Evolutionary conservation across 2,113 vertebrate genomes (phyloP), one percentile per base, ranked within the genome.

Genomic region (Mus pahari): DNA sequence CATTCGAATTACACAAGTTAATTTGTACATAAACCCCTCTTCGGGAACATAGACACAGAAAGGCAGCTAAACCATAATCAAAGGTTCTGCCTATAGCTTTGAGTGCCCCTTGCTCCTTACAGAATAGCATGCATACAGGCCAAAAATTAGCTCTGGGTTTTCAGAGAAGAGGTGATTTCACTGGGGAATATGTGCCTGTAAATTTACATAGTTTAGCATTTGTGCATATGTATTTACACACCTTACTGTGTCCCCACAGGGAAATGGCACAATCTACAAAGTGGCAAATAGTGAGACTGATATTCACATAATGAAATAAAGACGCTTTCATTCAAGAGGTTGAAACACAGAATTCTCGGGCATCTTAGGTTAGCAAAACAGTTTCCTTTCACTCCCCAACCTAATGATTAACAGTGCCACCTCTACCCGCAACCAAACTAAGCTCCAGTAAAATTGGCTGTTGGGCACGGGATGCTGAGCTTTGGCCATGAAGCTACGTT

Each of bases 371-470:
- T 79, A 84, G 73, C 26, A 50, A n/a, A 1, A 58, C 5, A 36
- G 55, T 77, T 91, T 87, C 70, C 78, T 91, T 68, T 95, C n/a
- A 6, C 55, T 94, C 94, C 26, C 68, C 53, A 68, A 33, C 8
- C 53, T 73, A 68, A 70, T 92, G 53, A 42, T 39, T 82, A 95
- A 39, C 58, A 92, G 36, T 62, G 26, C 7, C 36, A 53, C 24
- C 45, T n/a, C 20, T n/a, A 3, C 3, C 7, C 64, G 24, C 58
- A 62, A 90, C 26, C 28, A 24, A 82, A 81, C 74, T 19, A 7
- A 68, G 42, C 84, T 82, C 33, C 64, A 53, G 26, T 89, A 26
- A 31, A 36, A 50, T 74, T 68, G 77, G 58, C 58, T 31, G 5
- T 24, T 5, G 4, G 7, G 11, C 33, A 84, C 22, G 11, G 86